phyloP scores from a whole-genome alignment of 2,113 vertebrate genomes.

The Lates calcarifer region DNA sequence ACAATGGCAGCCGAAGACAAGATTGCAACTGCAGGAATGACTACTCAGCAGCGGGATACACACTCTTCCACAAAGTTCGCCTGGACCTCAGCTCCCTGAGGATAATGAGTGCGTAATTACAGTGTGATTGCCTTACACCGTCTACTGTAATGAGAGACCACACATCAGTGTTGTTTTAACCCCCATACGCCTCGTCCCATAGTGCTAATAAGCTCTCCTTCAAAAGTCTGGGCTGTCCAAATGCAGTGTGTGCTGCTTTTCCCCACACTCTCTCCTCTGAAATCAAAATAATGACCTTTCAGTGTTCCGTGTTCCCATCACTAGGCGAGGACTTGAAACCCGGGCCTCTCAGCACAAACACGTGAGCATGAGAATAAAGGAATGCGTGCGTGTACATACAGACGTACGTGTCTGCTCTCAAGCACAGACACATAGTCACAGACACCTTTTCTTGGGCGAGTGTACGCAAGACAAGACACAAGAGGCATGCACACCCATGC shows the following conservation, averaged over 20 bases:
- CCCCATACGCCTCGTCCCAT: constrained; percentile 18
- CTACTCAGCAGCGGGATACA: constrained; percentile 92
- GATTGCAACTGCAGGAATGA: constrained; percentile 92
- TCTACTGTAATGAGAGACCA: constrained; percentile 64
- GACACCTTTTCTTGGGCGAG: not conserved
- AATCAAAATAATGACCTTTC: constrained; percentile 57
- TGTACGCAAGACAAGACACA: not conserved
- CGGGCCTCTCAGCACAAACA: constrained; percentile 33
- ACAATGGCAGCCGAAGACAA: constrained; percentile 92
- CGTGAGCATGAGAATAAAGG: constrained; percentile 28
- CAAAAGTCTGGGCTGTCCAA: not conserved
- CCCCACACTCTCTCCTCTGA: constrained; percentile 8
- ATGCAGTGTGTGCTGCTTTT: constrained; percentile 16
- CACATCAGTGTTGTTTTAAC: constrained; percentile 67
- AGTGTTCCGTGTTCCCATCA: constrained; percentile 23
- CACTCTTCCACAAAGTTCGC: constrained; percentile 92
- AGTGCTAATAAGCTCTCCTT: not conserved
- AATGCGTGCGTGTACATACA: constrained; percentile 26
- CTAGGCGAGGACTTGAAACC: constrained; percentile 24
- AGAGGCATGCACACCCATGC: constrained; percentile 12
- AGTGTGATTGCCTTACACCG: constrained; percentile 31
- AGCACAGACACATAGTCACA: not conserved
- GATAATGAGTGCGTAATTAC: constrained; percentile 90
- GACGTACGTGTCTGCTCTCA: not conserved
- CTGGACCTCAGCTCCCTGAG: constrained; percentile 91